These are phyloP conservation scores for Hydropsyche betteni DNA, from an alignment of 2,888 invertebrate species.

Conservation along the genomic window DNA sequence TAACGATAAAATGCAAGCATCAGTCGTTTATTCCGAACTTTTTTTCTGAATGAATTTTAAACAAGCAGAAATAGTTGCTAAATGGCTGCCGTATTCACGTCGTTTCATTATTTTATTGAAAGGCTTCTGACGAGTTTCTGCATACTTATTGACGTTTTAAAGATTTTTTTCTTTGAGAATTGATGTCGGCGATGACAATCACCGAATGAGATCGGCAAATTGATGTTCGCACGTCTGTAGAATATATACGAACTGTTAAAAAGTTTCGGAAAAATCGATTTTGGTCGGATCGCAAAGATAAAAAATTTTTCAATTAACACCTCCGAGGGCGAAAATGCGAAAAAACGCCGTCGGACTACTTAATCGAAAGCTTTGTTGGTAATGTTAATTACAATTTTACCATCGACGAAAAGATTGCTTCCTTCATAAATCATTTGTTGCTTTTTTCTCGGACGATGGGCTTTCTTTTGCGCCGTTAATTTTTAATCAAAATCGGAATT, in stretches of 20 bases:
- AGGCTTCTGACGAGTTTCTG: no score
- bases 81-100: no score
- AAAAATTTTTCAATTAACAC: conserved; percentile 45
- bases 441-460: no score
- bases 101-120: no score
- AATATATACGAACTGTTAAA: conserved; percentile 9
- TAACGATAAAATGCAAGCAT: background rate
- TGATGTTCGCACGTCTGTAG: background rate
- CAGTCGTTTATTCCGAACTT: no score
- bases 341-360: conserved; percentile 25
- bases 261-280: conserved; percentile 24
- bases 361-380: conserved; percentile 36
- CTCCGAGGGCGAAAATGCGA: conserved; percentile 40
- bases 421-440: conserved; percentile 28
- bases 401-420: conserved; percentile 24
- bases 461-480: no score
- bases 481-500: no score
- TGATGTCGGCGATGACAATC: conserved; percentile 17
- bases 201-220: conserved; percentile 2
- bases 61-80: no score
- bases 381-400: conserved; percentile 36
- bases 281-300: conserved; percentile 35
- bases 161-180: background rate
- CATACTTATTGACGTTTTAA: no score
- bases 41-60: no score